A percentile compares a stretch with the other conserved stretches of the same genome.
These are phyloP conservation scores for Drosophila subsilvestris DNA, from an alignment of 2,888 invertebrate species.

Conservation along the genomic window DNA sequence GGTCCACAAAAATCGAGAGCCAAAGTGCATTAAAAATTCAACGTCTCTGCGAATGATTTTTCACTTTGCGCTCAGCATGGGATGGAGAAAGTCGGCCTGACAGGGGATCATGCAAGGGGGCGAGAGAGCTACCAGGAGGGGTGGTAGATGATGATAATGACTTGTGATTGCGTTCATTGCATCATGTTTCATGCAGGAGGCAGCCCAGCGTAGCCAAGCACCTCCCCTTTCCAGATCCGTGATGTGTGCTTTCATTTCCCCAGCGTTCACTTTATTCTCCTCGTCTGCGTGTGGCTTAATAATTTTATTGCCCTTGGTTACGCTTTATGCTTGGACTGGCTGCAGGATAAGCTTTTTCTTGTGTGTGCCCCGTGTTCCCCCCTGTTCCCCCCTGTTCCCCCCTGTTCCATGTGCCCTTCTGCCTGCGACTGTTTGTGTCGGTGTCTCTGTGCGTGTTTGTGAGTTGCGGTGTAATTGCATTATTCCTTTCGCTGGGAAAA, in stretches of 20 bases:
- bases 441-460: slow-evolving; percentile 6
- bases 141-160: slow-evolving; percentile 41
- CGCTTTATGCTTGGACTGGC: slow-evolving; percentile 33
- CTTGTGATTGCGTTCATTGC: slow-evolving; percentile 53
- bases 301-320: slow-evolving; percentile 65
- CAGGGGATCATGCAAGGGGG: background rate
- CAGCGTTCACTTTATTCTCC: slow-evolving; percentile 63
- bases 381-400: background rate
- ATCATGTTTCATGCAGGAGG: slow-evolving; percentile 55
- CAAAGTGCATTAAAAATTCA: slow-evolving; percentile 71
- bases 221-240: background rate
- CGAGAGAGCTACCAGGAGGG: background rate
- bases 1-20: slow-evolving; percentile 50
- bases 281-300: slow-evolving; percentile 49
- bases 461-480: slow-evolving; percentile 59
- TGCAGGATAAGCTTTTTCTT: background rate
- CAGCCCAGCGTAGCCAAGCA: background rate
- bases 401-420: background rate
- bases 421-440: background rate
- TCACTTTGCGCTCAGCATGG: slow-evolving; percentile 31
- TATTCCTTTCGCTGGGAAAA: slow-evolving; percentile 52
- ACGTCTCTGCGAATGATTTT: slow-evolving; percentile 48
- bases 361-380: background rate
- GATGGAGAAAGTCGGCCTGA: background rate
- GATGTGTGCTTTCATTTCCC: slow-evolving; percentile 58